A percentile compares a stretch with the other conserved stretches of the same genome.
Evolutionary conservation across 2,888 invertebrate species (phyloP).

Genomic region (Polydrusus pterygomalis): DNA sequence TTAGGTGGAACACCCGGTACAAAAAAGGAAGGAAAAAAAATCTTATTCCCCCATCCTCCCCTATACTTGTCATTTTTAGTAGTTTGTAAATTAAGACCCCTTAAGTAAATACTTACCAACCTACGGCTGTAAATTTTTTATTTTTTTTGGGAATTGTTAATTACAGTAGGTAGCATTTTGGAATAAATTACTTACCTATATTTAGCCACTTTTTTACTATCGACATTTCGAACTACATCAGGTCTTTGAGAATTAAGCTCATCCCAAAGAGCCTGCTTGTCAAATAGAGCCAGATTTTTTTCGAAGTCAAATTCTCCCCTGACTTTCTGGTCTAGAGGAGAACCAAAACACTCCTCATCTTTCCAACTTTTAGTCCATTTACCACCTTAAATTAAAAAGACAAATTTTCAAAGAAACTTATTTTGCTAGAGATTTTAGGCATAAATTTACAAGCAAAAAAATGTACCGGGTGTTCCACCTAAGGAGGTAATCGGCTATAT

Average conservation of each 20-base stretch:
- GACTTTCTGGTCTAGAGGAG: conserved; percentile 79
- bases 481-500: too few species aligned
- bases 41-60: too few species aligned
- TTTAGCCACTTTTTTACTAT: conserved; percentile 67
- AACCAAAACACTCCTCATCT: conserved; percentile 87
- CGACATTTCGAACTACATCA: conserved; percentile 76
- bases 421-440: too few species aligned
- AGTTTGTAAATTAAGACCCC: too few species aligned
- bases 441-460: too few species aligned
- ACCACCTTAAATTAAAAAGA: conserved; percentile 65
- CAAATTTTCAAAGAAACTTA: too few species aligned
- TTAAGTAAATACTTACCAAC: too few species aligned
- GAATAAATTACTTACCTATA: conserved; percentile 65
- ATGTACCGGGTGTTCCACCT: too few species aligned
- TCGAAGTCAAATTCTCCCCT: conserved; percentile 95
- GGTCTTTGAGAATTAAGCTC: conserved; percentile 79
- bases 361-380: conserved; percentile 73
- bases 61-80: too few species aligned
- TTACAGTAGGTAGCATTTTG: too few species aligned
- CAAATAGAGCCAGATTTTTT: conserved; percentile 92
- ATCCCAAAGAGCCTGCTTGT: conserved; percentile 88
- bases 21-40: too few species aligned
- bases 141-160: neutral
- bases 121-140: neutral
- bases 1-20: too few species aligned